Evolutionary conservation across 2,113 vertebrate species (phyloP).

Genomic region (Patagioenas fasciata): DNA sequence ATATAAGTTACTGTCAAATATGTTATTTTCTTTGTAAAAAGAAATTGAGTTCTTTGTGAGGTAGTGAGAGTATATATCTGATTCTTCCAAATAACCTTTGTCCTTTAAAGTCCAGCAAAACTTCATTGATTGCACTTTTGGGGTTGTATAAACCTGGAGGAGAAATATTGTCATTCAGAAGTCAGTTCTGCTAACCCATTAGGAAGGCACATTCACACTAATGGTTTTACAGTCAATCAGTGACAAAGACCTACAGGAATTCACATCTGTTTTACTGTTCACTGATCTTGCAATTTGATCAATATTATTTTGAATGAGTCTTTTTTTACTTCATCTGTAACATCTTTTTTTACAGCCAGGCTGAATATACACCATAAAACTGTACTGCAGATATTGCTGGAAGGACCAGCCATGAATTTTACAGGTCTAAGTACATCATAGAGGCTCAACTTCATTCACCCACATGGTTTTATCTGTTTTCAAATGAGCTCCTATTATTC

Average conservation of each 20-base stretch:
- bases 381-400: neutral
- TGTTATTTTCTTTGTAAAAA: neutral
- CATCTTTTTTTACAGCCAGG: slow-evolving; percentile 33
- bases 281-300: slow-evolving; percentile 69
- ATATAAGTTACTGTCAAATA: neutral
- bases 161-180: slow-evolving; percentile 61
- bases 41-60: neutral
- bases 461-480: neutral
- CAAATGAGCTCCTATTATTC: neutral
- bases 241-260: slow-evolving; percentile 57
- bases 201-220: slow-evolving; percentile 56
- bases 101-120: slow-evolving; percentile 46
- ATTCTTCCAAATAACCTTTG: neutral
- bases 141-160: slow-evolving; percentile 18
- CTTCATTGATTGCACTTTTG: slow-evolving; percentile 35
- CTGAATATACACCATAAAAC: neutral
- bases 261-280: slow-evolving; percentile 62
- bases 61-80: neutral
- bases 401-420: neutral
- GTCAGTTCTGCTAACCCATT: slow-evolving; percentile 65
- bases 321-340: slow-evolving; percentile 41
- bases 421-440: neutral
- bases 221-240: slow-evolving; percentile 51
- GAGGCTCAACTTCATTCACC: slow-evolving; percentile 42
- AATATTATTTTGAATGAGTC: slow-evolving; percentile 68